Conservation (phyloP, 2,797 vertebrate genomes). For the Menidia menidia region DNA sequence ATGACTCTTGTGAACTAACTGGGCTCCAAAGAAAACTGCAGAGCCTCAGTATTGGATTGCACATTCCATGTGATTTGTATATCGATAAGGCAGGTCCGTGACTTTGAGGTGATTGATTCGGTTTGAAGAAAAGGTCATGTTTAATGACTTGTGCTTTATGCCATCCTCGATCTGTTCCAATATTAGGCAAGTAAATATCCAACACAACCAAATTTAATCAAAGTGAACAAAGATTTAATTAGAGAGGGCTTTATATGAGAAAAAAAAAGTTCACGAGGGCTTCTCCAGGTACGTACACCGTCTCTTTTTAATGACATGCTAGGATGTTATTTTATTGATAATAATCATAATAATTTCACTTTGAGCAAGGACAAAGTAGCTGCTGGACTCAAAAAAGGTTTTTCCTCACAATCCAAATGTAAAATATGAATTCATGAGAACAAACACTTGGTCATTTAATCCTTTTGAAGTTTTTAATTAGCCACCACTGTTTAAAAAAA, state of each 20-base stretch:
- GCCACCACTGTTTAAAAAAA: background rate
- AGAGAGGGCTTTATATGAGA: background rate
- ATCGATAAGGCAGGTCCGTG: conserved; percentile 67
- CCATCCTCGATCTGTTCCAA: conserved; percentile 51
- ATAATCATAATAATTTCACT: conserved; percentile 14
- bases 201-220: conserved; percentile 49
- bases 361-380: conserved; percentile 19
- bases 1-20: conserved; percentile 31
- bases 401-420: conserved; percentile 5
- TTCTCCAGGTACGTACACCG: background rate
- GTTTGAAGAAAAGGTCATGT: conserved; percentile 76
- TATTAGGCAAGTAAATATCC: conserved; percentile 59
- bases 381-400: background rate
- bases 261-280: background rate
- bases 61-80: conserved; percentile 55
- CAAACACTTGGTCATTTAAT: background rate
- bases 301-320: conserved; percentile 13
- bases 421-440: conserved; percentile 23
- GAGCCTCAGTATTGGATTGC: conserved; percentile 26
- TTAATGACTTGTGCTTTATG: conserved; percentile 69
- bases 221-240: conserved; percentile 45
- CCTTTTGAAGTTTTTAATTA: conserved; percentile 3
- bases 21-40: conserved; percentile 29
- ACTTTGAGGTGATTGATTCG: conserved; percentile 78
- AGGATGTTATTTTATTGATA: conserved; percentile 7